phyloP scores from a whole-genome alignment of 2,797 vertebrate genomes.

The Labroides dimidiatus region DNA sequence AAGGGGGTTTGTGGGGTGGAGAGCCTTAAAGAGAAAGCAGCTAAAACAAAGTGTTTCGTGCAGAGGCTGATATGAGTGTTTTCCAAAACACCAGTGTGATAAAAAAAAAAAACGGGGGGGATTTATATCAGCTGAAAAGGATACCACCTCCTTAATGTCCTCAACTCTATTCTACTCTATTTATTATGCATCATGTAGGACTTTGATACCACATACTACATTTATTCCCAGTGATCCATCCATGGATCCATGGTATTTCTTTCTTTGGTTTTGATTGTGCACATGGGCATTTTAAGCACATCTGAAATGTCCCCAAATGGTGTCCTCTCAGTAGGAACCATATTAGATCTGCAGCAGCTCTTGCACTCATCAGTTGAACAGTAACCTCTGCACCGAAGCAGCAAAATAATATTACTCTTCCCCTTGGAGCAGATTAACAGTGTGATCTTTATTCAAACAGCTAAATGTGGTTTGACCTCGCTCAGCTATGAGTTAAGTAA shows the following conservation, averaged over 20 bases:
- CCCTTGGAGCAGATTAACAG: slow-evolving; percentile 4
- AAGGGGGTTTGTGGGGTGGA: no score
- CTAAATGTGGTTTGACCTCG: slow-evolving; percentile 26
- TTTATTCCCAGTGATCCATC: neutral
- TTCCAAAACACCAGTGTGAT: no score
- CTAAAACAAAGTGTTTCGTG: no score
- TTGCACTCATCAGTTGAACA: slow-evolving; percentile 10
- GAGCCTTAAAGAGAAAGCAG: no score
- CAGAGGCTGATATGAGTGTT: no score
- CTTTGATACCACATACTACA: neutral
- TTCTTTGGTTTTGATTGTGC: neutral
- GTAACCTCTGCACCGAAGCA: slow-evolving; percentile 21
- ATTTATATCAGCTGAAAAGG: no score
- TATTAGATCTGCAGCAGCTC: slow-evolving; percentile 13
- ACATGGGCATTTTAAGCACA: neutral
- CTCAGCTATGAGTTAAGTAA: slow-evolving; percentile 6
- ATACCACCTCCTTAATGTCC: no score
- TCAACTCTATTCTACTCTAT: no score
- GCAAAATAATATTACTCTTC: slow-evolving; percentile 8
- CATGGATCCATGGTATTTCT: neutral
- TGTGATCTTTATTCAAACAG: slow-evolving; percentile 20
- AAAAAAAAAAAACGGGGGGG: no score
- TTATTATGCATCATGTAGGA: no score
- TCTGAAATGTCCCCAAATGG: slow-evolving; percentile 7
- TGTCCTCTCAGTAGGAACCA: neutral